phyloP scores from a whole-genome alignment of 2,888 invertebrate genomes.

The Micoletzkya japonica region DNA sequence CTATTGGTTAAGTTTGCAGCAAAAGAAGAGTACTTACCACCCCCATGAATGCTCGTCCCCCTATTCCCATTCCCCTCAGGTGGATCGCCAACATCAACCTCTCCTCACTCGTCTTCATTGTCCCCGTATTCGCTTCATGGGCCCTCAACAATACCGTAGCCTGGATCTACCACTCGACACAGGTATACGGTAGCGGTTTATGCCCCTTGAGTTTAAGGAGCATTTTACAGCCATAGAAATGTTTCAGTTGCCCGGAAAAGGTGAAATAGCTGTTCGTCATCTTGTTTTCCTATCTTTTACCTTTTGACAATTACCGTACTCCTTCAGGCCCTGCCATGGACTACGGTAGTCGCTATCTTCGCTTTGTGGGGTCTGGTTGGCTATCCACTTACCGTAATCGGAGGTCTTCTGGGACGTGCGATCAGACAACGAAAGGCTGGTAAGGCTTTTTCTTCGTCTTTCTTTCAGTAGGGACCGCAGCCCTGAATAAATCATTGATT shows the following conservation, averaged over 20 bases:
- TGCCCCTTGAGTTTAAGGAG: not conserved
- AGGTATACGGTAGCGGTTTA: slow-evolving; percentile 17
- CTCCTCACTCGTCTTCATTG: slow-evolving; percentile 68
- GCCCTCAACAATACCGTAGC: slow-evolving; percentile 68
- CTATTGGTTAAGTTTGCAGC: too few species aligned
- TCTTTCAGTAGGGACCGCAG: too few species aligned
- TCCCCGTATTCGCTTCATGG: slow-evolving; percentile 69
- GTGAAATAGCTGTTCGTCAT: not conserved
- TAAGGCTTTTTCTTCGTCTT: too few species aligned
- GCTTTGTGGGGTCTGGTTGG: slow-evolving; percentile 68
- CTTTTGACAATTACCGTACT: too few species aligned
- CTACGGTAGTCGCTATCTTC: slow-evolving; percentile 67
- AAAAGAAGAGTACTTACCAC: too few species aligned
- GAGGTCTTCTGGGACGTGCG: slow-evolving; percentile 66
- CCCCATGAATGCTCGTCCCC: too few species aligned
- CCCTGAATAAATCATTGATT: too few species aligned
- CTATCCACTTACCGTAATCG: slow-evolving; percentile 68
- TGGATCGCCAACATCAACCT: slow-evolving; percentile 70
- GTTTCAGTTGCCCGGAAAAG: not conserved
- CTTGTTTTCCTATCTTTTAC: too few species aligned
- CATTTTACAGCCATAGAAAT: not conserved
- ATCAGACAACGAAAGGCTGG: slow-evolving; percentile 7
- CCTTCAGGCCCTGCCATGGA: slow-evolving; percentile 68
- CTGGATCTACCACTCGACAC: slow-evolving; percentile 68
- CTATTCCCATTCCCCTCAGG: too few species aligned